These are phyloP conservation scores for Dascyllus trimaculatus DNA, from an alignment of 2,113 vertebrate species.

Conservation along the genomic window DNA sequence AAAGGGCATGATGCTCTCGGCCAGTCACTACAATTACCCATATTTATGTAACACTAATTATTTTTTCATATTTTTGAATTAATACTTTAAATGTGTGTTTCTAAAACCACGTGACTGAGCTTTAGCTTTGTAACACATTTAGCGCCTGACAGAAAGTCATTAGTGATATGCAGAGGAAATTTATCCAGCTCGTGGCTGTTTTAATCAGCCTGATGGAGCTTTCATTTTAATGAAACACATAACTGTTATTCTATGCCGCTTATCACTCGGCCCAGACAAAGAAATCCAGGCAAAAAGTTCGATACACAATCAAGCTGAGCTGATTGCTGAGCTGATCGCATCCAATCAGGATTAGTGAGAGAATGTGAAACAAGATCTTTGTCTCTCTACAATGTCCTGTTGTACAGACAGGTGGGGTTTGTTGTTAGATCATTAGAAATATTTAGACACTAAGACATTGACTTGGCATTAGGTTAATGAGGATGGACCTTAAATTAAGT, in stretches of 20 bases:
- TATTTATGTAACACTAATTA: neutral
- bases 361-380: neutral
- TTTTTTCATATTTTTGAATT: neutral
- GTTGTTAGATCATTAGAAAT: constrained; percentile 5
- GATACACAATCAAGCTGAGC: constrained; percentile 21
- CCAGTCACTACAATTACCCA: neutral
- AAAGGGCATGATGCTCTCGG: neutral
- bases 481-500: no score
- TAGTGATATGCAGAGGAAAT: constrained; percentile 20
- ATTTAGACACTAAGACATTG: constrained; percentile 3
- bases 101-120: constrained; percentile 6
- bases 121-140: constrained; percentile 17
- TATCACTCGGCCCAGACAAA: constrained; percentile 14
- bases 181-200: constrained; percentile 23
- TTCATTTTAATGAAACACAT: constrained; percentile 46
- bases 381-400: neutral
- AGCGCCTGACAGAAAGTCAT: neutral
- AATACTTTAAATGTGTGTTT: constrained; percentile 12
- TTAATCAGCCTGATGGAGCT: constrained; percentile 57
- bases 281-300: constrained; percentile 23
- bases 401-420: neutral
- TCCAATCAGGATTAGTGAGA: constrained; percentile 31
- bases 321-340: constrained; percentile 32
- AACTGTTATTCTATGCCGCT: constrained; percentile 43
- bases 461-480: neutral